A percentile compares a stretch with the other conserved stretches of the same genome.
These are phyloP conservation scores for Sciurus vulgaris DNA, from an alignment of 2,797 vertebrate species.

Conservation along the genomic window DNA sequence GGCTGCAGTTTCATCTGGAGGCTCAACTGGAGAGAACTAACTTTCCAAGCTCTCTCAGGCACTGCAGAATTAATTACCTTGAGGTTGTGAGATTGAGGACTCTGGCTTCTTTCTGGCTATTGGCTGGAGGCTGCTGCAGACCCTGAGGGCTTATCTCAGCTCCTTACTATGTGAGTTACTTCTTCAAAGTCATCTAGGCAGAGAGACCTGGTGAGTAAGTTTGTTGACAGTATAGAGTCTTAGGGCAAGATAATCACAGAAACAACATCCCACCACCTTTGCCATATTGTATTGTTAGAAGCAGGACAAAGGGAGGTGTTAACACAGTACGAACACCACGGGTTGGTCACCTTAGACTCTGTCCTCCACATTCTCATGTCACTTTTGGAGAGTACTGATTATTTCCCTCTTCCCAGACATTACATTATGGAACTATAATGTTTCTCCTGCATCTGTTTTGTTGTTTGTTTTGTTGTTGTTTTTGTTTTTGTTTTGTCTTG, in stretches of 20 bases:
- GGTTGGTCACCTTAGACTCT: neutral
- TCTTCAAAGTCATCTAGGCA: neutral
- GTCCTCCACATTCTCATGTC: neutral
- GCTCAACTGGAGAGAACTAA: neutral
- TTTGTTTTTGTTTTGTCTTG: neutral
- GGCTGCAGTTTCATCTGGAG: neutral
- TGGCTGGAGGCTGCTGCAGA: no score
- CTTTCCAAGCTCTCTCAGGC: neutral
- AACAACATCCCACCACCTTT: neutral
- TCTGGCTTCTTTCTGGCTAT: neutral
- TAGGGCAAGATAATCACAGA: neutral
- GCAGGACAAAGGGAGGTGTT: neutral
- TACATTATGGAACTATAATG: neutral
- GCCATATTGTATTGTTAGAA: neutral
- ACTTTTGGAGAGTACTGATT: neutral
- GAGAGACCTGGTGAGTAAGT: neutral
- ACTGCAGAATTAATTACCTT: constrained; percentile 12
- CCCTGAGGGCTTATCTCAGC: neutral
- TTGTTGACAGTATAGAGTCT: neutral
- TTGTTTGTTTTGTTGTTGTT: neutral
- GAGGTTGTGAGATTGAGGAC: neutral
- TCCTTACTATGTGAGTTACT: neutral
- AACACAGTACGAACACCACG: neutral
- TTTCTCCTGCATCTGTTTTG: neutral
- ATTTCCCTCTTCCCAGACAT: neutral